These are phyloP conservation scores for Cactoblastis cactorum DNA, from an alignment of 2,888 invertebrate species.

Conservation along the genomic window DNA sequence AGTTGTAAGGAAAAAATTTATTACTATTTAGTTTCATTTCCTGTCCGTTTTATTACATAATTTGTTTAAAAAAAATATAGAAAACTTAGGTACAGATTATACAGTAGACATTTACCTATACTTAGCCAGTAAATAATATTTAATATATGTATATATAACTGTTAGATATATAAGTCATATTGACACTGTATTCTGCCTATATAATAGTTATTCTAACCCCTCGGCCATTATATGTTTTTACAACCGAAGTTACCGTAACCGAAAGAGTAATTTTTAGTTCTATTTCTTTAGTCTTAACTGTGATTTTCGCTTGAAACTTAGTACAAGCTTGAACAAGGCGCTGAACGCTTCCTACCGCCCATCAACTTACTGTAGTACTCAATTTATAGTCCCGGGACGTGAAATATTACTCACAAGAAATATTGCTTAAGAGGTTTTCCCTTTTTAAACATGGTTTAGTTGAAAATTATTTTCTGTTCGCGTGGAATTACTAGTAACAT, in stretches of 20 bases:
- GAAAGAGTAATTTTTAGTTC: neutral
- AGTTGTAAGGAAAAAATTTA: neutral
- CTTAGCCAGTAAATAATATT: too few relatives aligned
- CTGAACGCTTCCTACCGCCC: conserved; percentile 6
- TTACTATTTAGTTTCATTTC: neutral
- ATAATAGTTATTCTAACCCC: neutral
- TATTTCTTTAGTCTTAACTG: neutral
- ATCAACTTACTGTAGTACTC: conserved; percentile 5
- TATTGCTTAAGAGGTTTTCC: neutral
- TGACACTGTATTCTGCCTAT: neutral
- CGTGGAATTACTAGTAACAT: too few relatives aligned
- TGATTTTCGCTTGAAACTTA: neutral
- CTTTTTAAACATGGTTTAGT: neutral
- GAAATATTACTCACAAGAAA: neutral
- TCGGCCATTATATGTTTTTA: neutral
- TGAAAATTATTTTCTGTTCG: neutral
- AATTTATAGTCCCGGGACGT: conserved; percentile 7
- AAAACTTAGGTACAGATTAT: too few relatives aligned
- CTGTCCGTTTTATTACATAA: neutral
- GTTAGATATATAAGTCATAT: too few relatives aligned
- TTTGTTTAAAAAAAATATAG: too few relatives aligned
- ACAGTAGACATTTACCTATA: too few relatives aligned
- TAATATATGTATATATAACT: neutral
- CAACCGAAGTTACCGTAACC: neutral
- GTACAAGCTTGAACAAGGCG: neutral